These are phyloP conservation scores for Isaurus tuberculatus DNA, from an alignment of 92 coral and sea anemone genomes.

Conservation along the genomic window DNA sequence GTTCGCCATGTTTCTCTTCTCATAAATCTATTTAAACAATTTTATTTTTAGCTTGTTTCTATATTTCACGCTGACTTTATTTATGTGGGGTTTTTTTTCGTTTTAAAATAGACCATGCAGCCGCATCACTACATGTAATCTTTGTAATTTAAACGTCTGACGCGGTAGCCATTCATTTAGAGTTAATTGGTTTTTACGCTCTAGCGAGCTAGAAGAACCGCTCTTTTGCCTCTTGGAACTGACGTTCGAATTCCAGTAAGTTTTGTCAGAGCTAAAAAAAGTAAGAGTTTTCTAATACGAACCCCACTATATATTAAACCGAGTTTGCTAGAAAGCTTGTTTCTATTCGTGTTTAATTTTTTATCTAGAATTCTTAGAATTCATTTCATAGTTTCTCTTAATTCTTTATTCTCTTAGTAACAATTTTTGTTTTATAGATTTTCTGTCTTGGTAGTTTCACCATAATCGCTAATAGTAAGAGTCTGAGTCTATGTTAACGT, in stretches of 20 bases:
- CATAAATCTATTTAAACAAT: not conserved
- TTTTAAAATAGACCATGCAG: not conserved
- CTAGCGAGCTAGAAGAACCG: not conserved
- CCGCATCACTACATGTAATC: conserved; percentile 17
- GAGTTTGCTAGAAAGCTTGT: not conserved
- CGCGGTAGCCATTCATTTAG: not conserved
- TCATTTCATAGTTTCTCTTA: conserved; percentile 26
- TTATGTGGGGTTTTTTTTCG: not conserved
- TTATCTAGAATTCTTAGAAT: conserved; percentile 42
- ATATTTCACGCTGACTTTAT: not conserved
- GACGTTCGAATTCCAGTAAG: not conserved
- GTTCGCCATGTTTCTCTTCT: not conserved
- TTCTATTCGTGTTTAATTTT: not conserved
- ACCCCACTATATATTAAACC: not conserved
- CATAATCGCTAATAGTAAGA: not conserved
- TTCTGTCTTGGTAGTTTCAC: not conserved
- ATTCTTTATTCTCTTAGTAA: not conserved
- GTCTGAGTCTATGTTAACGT: not conserved
- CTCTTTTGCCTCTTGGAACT: not conserved
- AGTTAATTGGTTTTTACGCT: conserved; percentile 24
- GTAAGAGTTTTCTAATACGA: not conserved
- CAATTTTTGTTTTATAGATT: not conserved
- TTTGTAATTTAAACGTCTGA: not conserved
- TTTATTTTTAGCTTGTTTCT: conserved; percentile 6
- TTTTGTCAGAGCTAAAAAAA: conserved; percentile 5